A percentile compares a stretch with the other conserved stretches of the same genome.
Conservation (phyloP, 2,888 invertebrate species). For the Myopa tessellatipennis region DNA sequence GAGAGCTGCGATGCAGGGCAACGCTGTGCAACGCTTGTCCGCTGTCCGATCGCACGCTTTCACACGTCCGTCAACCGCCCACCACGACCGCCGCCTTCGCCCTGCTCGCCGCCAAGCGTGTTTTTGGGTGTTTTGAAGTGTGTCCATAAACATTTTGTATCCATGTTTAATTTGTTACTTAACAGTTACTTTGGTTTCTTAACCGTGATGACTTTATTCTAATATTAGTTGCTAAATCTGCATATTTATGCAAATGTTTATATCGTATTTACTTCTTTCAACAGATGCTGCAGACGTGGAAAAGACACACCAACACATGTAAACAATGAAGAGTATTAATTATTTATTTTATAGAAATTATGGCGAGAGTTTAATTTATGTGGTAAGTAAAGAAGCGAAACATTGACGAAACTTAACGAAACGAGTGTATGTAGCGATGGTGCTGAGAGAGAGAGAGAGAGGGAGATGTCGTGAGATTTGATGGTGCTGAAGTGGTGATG, state of each 20-base stretch:
- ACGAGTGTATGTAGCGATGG: too few relatives aligned
- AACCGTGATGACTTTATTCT: too few relatives aligned
- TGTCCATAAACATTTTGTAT: too few relatives aligned
- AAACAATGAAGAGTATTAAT: conserved; percentile 61
- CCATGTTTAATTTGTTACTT: too few relatives aligned
- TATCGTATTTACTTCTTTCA: conserved; percentile 35
- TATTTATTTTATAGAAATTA: conserved; percentile 59
- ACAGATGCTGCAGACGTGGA: conserved; percentile 47
- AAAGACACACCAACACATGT: conserved; percentile 44
- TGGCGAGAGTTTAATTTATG: conserved; percentile 59
- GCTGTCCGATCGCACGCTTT: neutral
- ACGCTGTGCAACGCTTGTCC: neutral
- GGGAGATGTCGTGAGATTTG: too few relatives aligned
- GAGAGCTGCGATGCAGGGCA: neutral
- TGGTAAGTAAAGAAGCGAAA: conserved; percentile 56
- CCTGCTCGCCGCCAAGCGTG: too few relatives aligned
- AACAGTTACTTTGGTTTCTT: too few relatives aligned
- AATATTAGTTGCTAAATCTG: too few relatives aligned
- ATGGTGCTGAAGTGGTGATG: too few relatives aligned
- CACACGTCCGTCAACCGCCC: neutral
- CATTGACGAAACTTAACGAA: neutral
- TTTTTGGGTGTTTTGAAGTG: too few relatives aligned
- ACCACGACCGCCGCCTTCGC: neutral
- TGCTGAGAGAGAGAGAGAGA: too few relatives aligned
- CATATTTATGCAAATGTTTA: too few relatives aligned